Evolutionary conservation across 1,140 invertebrate species (phyloP), one percentile per base, ranked within the genome.

Genomic region (Hermatobates lingyangjiaoensis): DNA sequence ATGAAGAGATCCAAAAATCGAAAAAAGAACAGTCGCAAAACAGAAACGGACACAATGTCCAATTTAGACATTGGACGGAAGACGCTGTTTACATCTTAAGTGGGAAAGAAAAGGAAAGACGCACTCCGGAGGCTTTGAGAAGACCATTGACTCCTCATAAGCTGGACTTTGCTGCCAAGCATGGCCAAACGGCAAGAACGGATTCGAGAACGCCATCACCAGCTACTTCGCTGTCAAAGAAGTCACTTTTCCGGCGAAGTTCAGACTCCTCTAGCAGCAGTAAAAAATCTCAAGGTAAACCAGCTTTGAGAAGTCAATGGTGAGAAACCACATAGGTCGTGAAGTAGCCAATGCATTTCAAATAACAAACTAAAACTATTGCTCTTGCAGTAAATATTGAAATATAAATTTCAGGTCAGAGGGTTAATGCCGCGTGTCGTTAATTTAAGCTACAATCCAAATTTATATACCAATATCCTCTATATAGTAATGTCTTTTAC

Each of bases 261-360:
- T 60, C 58, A 23, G 58, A 60, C 46, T 58, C 58, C 49, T 59
- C 56, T 39, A 53, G 54, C 23, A 58, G 57, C 42, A 54, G 54
- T 44, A 58, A 45, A 54, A 54, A 54, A 25, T 51, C 53, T 12
- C 18, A 23, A 5, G 26, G 45, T 52, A 48, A 47, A 24, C 23
- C 27, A 4, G 3, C 15, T n/a, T n/a, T n/a, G n/a, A n/a, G n/a
- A n/a, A n/a, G n/a, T n/a, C n/a, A n/a, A n/a, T n/a, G n/a, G n/a
- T n/a, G n/a, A n/a, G n/a, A n/a, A n/a, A n/a, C n/a, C n/a, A n/a
- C n/a, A n/a, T n/a, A n/a, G n/a, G n/a, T n/a, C n/a, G n/a, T n/a
- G n/a, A n/a, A n/a, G n/a, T n/a, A n/a, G n/a, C n/a, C n/a, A n/a
- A n/a, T n/a, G n/a, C n/a, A n/a, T n/a, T n/a, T n/a, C n/a, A n/a